Percentiles rank a stretch among this genome's conserved stretches.
These are phyloP conservation scores for Linyphia triangularis DNA, from an alignment of 2,888 invertebrate species.

Conservation along the genomic window DNA sequence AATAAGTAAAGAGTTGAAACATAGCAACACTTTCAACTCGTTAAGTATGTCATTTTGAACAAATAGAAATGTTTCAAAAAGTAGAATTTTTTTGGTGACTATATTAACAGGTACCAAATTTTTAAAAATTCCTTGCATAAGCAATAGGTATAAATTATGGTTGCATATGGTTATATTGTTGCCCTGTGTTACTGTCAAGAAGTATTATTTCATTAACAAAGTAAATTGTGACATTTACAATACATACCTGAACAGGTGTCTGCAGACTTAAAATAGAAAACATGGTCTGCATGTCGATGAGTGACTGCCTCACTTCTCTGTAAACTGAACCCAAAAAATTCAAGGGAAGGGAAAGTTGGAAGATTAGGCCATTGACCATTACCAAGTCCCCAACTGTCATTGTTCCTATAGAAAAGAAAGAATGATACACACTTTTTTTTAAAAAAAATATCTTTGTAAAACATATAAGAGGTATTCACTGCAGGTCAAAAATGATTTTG, in stretches of 20 bases:
- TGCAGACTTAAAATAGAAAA: slow-evolving; percentile 95
- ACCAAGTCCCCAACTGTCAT: slow-evolving; percentile 99
- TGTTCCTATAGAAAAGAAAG: slow-evolving; percentile 83
- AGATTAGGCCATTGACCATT: slow-evolving; percentile 98
- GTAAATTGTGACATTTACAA: no score
- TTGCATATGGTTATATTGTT: no score
- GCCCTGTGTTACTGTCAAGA: no score
- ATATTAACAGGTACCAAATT: not conserved
- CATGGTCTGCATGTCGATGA: slow-evolving; percentile 99
- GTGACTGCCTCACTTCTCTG: slow-evolving; percentile 96
- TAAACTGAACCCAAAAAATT: slow-evolving; percentile 99
- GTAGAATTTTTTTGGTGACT: no score
- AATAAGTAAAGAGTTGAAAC: no score
- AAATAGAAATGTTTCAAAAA: no score
- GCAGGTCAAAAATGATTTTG: not conserved
- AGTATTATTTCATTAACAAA: no score
- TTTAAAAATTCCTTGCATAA: no score
- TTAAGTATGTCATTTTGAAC: no score
- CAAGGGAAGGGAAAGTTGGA: slow-evolving; percentile 97
- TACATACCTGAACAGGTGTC: slow-evolving; percentile 86
- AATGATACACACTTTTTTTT: not conserved
- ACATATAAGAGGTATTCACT: not conserved
- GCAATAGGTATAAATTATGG: no score
- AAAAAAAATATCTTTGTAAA: not conserved
- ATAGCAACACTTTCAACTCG: no score